Base-by-base conservation (phyloP, 1,140 invertebrate genomes). In the Achatina immaculata region DNA sequence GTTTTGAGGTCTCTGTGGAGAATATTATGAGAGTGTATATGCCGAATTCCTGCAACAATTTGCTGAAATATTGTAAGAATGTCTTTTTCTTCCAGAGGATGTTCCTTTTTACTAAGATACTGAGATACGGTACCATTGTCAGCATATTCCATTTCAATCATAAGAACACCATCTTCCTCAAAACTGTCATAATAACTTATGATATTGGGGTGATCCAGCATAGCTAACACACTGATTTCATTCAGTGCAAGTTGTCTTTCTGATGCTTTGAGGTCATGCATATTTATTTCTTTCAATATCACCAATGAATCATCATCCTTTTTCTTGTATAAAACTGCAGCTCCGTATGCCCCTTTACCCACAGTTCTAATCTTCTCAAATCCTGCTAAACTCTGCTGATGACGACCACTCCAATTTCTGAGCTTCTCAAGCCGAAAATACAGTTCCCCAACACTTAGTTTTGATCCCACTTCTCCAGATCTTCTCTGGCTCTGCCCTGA, bases 141-240 rank as follows among this genome's bases (percentile, higher is more conserved):
- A 28, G 95, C 95, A 89, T 95, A 96, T 88, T 96, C 95, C 94
- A 95, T 96, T 90, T 96, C 94, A 81, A 95, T 95, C 91, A 95
- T 94, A 9, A 96, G 89, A 40, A 94, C 92, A 4, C 94, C 94
- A 86, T 95, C 94, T 87, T 93, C 93, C 88, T 95, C 94, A 90
- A 95, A 96, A 87, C 94, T 95, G 80, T 95, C 94, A 85, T 94
- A 93, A 88, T 96, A 96, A 84, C 94, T 94, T 69, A 93, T 94
- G 69, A 96, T 95, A 87, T 95, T 95, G 7, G 94, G 94, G 90
- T 96, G 95, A 84, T 95, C 93, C 31, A 96, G 87, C 85, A 94
- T 93, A 2, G 94, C 94, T 65, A 96, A 92, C 0, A 55, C 74
- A 82, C 82, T 89, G 62, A 95, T 94, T 91, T 96, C 95, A 90